Base-by-base conservation (phyloP, 1,140 invertebrate genomes). In the Gonatopus flavifemur region DNA sequence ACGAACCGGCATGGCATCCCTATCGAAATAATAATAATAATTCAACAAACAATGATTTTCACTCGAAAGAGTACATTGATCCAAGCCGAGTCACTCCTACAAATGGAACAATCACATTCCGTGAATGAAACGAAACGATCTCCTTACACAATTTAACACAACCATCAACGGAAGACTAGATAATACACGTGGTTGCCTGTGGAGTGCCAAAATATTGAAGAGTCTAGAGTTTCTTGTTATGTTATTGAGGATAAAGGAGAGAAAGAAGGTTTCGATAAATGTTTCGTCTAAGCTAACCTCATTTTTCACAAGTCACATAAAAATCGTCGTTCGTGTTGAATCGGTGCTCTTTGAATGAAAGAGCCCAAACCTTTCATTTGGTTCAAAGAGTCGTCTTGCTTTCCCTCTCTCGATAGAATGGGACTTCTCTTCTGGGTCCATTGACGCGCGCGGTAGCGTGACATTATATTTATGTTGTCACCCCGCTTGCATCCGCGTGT, bases 381-480 rank as follows among this genome's bases (percentile, higher is more conserved):
- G 44, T 24, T 13, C 49, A 51, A 46, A 32, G 46, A 39, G 46
- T 31, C 49, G 36, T 47, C 42, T 57, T 46, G 21, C 22, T 30
- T 38, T 43, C 44, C 40, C 49, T 45, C 54, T 60, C 43, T 15
- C 22, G 22, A 50, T 35, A 22, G 30, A 43, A 13, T 25, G 49
- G 52, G 43, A 50, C 41, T 42, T 48, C 55, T 55, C 41, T 30
- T 9, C 45, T 18, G 59, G 20, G n/a, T 50, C 45, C 59, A 72
- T 77, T 75, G 72, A 67, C 63, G 62, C 59, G 67, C 74, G 65
- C 46, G 62, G 65, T 62, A 76, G 71, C 73, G 71, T 76, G 70
- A 76, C 73, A 77, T 76, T 73, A 73, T 76, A 77, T 76, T 76
- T 76, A 76, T 77, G 74, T 77, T 74, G 70, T 74, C 72, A 77